A percentile compares a stretch with the other conserved stretches of the same genome.
Conservation (phyloP, 1,140 invertebrate genomes). For the Bombus huntii region DNA sequence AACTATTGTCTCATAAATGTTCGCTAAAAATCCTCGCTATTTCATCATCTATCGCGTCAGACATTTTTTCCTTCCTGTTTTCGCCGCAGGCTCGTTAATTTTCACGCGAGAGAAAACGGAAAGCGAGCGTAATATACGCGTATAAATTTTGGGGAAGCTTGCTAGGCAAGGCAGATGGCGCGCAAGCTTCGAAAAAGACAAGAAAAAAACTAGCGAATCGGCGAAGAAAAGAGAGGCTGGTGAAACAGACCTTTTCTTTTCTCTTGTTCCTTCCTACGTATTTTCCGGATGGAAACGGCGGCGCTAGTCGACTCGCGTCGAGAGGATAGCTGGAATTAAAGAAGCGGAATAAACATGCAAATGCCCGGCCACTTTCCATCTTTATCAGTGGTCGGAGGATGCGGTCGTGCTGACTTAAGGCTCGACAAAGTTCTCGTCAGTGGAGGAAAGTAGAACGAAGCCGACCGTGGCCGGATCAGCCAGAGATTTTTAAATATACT, state of each 20-base stretch:
- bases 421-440: not conserved
- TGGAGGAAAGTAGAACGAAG: slow-evolving; percentile 27
- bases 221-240: not conserved
- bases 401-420: slow-evolving; percentile 53
- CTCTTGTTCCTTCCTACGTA: not conserved
- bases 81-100: not conserved
- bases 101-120: not conserved
- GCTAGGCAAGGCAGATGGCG: not conserved
- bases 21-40: not conserved
- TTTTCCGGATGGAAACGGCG: slow-evolving; percentile 13
- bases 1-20: not conserved
- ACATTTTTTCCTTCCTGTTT: not conserved
- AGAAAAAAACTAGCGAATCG: not conserved
- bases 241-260: not conserved
- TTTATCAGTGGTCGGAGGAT: slow-evolving; percentile 67
- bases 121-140: not conserved
- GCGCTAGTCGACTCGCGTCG: not conserved
- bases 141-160: not conserved
- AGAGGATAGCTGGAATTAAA: slow-evolving; percentile 62
- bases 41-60: not conserved
- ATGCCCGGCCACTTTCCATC: slow-evolving; percentile 71
- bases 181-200: not conserved
- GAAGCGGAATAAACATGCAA: slow-evolving; percentile 74
- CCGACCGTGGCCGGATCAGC: not conserved
- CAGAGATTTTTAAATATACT: slow-evolving; percentile 7